phyloP scores from a whole-genome alignment of 1,140 invertebrate species.

The Calliopsis andreniformis region DNA sequence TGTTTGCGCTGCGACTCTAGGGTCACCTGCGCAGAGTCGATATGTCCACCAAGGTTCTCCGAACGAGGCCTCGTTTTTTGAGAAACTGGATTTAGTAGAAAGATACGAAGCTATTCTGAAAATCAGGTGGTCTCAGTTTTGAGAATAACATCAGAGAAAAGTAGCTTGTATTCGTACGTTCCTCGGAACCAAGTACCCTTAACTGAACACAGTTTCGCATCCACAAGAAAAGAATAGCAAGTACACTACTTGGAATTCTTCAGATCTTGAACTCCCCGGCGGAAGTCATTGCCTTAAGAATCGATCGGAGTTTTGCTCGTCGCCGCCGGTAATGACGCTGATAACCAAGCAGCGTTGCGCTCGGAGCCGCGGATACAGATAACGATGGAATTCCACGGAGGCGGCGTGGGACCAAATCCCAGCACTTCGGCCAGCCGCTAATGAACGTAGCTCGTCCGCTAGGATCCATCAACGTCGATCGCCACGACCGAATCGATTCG shows the following conservation, averaged over 20 bases:
- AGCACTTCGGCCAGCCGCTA: constrained; percentile 30
- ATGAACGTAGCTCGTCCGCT: constrained; percentile 37
- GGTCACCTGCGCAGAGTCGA: neutral
- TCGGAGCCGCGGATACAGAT: constrained; percentile 44
- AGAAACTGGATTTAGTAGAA: too few relatives aligned
- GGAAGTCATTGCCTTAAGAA: constrained; percentile 28
- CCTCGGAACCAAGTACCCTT: too few relatives aligned
- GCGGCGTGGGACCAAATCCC: constrained; percentile 1
- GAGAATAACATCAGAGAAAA: too few relatives aligned
- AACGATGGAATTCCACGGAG: constrained; percentile 46
- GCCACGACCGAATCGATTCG: constrained; percentile 16
- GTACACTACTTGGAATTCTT: constrained; percentile 23
- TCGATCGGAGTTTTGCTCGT: constrained; percentile 12
- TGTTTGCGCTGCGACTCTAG: neutral
- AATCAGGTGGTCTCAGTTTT: too few relatives aligned
- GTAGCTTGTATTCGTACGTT: too few relatives aligned
- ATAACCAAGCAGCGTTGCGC: constrained; percentile 35
- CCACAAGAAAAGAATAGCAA: constrained; percentile 12
- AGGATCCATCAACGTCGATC: constrained; percentile 54
- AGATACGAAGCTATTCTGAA: too few relatives aligned
- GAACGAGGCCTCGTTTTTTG: neutral
- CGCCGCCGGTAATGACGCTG: constrained; percentile 24
- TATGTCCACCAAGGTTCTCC: neutral
- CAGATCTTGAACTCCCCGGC: neutral
- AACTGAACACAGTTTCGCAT: too few relatives aligned